phyloP scores from a whole-genome alignment of 2,797 vertebrate species.

The Acrocephalus scirpaceus region DNA sequence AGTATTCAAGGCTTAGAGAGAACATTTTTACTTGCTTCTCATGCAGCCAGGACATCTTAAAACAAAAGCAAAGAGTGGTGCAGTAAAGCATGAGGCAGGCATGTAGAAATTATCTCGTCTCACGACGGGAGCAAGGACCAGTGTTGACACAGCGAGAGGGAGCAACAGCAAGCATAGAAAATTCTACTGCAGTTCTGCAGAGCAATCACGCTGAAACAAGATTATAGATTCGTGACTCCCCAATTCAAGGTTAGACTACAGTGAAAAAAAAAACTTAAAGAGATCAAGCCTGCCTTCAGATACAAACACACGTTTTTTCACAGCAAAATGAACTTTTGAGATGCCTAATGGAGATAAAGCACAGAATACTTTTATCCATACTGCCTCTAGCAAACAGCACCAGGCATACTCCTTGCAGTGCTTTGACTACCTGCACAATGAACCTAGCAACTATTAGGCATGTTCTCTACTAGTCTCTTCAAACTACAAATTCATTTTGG shows the following conservation, averaged over 20 bases:
- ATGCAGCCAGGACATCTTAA: background rate
- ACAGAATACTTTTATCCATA: background rate
- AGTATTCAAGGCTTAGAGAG: background rate
- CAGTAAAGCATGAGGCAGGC: background rate
- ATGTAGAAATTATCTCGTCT: background rate
- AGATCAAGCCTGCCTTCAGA: constrained; percentile 31
- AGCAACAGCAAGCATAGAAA: constrained; percentile 14
- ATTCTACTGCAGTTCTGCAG: constrained; percentile 56
- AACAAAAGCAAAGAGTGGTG: background rate
- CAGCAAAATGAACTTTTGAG: background rate
- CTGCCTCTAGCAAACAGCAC: background rate
- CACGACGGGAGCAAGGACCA: background rate
- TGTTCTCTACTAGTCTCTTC: background rate
- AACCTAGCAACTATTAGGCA: background rate
- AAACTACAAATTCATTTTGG: background rate
- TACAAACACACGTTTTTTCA: background rate
- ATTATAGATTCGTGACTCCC: constrained; percentile 60
- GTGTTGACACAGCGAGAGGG: background rate
- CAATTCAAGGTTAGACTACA: constrained; percentile 55
- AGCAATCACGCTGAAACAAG: constrained; percentile 55
- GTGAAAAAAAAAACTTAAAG: constrained; percentile 12
- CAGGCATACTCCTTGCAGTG: background rate
- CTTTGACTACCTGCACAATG: background rate
- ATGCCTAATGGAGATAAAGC: background rate
- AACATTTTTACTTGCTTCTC: background rate